phyloP scores from a whole-genome alignment of 2,113 vertebrate species.

The Otolemur garnettii region DNA sequence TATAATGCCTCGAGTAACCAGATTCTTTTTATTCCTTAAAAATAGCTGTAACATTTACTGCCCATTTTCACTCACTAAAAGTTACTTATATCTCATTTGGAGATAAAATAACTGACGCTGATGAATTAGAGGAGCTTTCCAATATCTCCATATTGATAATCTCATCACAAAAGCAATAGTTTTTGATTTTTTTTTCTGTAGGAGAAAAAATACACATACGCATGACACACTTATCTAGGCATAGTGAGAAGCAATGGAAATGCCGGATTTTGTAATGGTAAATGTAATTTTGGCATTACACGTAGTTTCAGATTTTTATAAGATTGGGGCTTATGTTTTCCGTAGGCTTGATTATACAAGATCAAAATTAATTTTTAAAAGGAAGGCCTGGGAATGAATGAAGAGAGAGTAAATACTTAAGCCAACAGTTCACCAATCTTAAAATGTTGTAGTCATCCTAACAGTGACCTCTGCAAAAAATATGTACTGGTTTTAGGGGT shows the following conservation, averaged over 20 bases:
- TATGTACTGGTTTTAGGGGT: background rate
- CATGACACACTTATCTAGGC: background rate
- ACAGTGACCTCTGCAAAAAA: background rate
- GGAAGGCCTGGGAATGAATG: background rate
- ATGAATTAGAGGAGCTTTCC: background rate
- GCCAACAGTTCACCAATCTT: background rate
- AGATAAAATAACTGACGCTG: background rate
- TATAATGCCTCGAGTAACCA: slow-evolving; percentile 43
- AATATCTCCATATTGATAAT: slow-evolving; percentile 21
- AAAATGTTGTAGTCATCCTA: background rate
- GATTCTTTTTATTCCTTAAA: slow-evolving; percentile 53
- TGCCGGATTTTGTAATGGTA: background rate
- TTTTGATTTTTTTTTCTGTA: slow-evolving; percentile 23
- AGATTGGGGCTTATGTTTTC: background rate
- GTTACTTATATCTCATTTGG: slow-evolving; percentile 41
- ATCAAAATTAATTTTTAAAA: slow-evolving; percentile 18
- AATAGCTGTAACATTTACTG: background rate
- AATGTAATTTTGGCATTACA: background rate
- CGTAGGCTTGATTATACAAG: background rate
- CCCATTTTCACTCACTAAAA: slow-evolving; percentile 6
- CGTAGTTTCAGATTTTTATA: background rate
- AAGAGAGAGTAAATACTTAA: background rate
- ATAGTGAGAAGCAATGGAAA: background rate
- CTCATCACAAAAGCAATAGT: background rate
- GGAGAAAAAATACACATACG: background rate